These are phyloP conservation scores for Dasypolia templi DNA, from an alignment of 2,888 invertebrate species.

Conservation along the genomic window DNA sequence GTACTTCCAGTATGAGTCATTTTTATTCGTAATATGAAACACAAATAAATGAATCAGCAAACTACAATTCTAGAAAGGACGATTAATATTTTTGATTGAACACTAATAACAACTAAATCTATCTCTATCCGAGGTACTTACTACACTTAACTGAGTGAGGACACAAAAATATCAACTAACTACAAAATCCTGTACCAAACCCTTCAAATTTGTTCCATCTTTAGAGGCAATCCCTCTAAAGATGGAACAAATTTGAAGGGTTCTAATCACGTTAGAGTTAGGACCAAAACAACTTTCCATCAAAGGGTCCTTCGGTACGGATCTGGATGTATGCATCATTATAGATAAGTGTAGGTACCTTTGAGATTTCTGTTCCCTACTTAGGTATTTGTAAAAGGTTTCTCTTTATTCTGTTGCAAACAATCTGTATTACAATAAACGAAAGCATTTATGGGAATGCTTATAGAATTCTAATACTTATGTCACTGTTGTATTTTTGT, in stretches of 20 bases:
- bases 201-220: too few species aligned
- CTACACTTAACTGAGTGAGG: too few species aligned
- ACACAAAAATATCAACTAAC: not conserved
- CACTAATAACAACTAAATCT: too few species aligned
- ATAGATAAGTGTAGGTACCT: constrained; percentile 6
- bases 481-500: constrained; percentile 1
- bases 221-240: not conserved
- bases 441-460: constrained; percentile 10
- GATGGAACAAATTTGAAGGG: not conserved
- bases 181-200: not conserved
- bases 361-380: constrained; percentile 18
- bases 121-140: too few species aligned
- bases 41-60: too few species aligned
- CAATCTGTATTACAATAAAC: constrained; percentile 30
- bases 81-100: too few species aligned
- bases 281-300: constrained; percentile 6
- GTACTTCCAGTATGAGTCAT: too few species aligned
- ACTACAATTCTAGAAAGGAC: too few species aligned
- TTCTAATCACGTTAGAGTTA: not conserved
- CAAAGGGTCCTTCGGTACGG: constrained; percentile 19
- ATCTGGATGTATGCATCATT: constrained; percentile 28
- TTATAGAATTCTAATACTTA: constrained; percentile 3
- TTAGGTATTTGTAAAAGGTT: constrained; percentile 1
- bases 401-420: constrained; percentile 20
- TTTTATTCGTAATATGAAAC: too few species aligned